These are phyloP conservation scores for Dendrolimus kikuchii DNA, from an alignment of 1,140 invertebrate species.

Conservation along the genomic window DNA sequence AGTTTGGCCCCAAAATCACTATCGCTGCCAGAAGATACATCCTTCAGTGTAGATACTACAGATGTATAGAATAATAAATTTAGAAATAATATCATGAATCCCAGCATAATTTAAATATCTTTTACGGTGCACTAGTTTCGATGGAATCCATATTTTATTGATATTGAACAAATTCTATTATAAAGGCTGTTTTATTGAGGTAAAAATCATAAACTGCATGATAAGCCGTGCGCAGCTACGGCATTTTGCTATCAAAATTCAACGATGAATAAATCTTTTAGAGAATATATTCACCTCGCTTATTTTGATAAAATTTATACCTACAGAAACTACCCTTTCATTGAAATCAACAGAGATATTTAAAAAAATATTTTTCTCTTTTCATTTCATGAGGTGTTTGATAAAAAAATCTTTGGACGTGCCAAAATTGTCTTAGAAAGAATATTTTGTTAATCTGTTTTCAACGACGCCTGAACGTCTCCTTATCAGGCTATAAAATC, in stretches of 20 bases:
- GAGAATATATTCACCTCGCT: no score
- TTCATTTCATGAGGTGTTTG: no score
- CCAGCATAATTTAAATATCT: constrained; percentile 28
- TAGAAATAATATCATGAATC: constrained; percentile 21
- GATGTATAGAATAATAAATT: constrained; percentile 22
- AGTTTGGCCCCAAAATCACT: constrained; percentile 29
- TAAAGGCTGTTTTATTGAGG: constrained; percentile 42
- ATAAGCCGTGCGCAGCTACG: constrained; percentile 31
- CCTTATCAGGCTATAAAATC: no score
- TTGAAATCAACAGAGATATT: no score
- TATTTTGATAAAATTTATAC: no score
- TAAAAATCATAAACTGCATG: constrained; percentile 46
- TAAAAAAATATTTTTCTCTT: no score
- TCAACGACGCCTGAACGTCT: no score
- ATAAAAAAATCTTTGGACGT: no score
- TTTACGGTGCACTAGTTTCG: constrained; percentile 8
- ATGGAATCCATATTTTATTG: constrained; percentile 27
- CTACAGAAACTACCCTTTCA: no score
- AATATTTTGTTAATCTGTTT: no score
- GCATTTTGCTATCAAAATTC: constrained; percentile 18
- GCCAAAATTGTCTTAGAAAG: no score
- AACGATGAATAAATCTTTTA: background rate
- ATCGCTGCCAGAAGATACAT: constrained; percentile 15
- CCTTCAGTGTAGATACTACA: constrained; percentile 8
- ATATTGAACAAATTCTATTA: constrained; percentile 17